Conservation (phyloP, 2,797 vertebrate species). For the Toxotes lorentzi region DNA sequence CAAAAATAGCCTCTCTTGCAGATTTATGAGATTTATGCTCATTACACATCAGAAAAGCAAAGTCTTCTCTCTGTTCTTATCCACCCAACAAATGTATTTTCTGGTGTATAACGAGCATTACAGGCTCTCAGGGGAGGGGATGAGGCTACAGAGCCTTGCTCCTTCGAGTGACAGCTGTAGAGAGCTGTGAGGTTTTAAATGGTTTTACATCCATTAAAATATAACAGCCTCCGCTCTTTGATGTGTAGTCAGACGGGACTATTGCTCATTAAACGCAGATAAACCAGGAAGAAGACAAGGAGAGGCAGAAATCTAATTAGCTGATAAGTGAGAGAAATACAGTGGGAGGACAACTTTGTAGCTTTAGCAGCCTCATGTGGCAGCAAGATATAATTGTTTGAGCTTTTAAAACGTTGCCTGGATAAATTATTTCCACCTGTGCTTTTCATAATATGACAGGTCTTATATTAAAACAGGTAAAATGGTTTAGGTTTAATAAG, state of each 20-base stretch:
- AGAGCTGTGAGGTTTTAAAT: background rate
- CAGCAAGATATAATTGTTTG: background rate
- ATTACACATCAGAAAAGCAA: background rate
- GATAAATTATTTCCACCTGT: too few species aligned
- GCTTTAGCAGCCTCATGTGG: conserved; percentile 16
- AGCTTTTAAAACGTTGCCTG: background rate
- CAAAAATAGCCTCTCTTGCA: background rate
- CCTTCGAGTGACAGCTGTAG: background rate
- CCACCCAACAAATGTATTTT: too few species aligned
- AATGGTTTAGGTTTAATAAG: too few species aligned
- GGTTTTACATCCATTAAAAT: background rate
- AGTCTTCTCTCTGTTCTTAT: background rate
- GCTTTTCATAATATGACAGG: too few species aligned
- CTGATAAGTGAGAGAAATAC: background rate
- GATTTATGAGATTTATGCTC: background rate
- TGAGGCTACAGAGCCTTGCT: background rate
- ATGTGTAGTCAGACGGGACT: background rate
- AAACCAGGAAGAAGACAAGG: too few species aligned
- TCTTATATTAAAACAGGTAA: too few species aligned
- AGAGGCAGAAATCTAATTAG: background rate
- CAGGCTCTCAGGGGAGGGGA: background rate
- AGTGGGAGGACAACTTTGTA: background rate
- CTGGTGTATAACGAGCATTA: background rate
- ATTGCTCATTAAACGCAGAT: too few species aligned
- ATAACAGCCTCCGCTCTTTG: background rate